These are phyloP conservation scores for Drosophila falleni DNA, from an alignment of 2,888 invertebrate species.

Conservation along the genomic window DNA sequence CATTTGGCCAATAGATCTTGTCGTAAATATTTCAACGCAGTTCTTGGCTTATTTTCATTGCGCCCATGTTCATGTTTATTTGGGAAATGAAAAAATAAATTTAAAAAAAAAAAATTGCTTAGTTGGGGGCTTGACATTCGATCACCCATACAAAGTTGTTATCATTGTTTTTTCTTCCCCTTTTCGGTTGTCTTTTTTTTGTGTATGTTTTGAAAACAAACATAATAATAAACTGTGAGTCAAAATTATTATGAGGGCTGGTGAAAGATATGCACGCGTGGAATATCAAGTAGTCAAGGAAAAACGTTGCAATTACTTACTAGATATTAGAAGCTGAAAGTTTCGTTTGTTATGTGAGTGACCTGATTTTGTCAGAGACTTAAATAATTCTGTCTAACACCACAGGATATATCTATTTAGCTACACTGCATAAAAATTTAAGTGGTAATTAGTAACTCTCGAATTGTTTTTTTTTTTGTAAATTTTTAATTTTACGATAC, in stretches of 20 bases:
- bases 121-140: conserved; percentile 68
- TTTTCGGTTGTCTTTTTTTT: conserved; percentile 19
- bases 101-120: conserved; percentile 28
- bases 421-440: conserved; percentile 1
- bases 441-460: conserved; percentile 8
- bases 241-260: conserved; percentile 67
- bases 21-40: conserved; percentile 49
- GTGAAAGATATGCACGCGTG: conserved; percentile 18
- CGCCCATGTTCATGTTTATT: conserved; percentile 51
- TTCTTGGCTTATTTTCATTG: conserved; percentile 48
- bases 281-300: conserved; percentile 19
- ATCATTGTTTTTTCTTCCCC: conserved; percentile 13
- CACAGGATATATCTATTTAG: conserved; percentile 7
- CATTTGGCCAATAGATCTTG: conserved; percentile 43
- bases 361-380: too few species aligned
- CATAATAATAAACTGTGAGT: conserved; percentile 49
- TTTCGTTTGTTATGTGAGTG: too few species aligned
- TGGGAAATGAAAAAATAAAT: conserved; percentile 29
- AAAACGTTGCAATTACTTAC: conserved; percentile 9
- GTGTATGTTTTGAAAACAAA: conserved; percentile 47
- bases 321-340: too few species aligned
- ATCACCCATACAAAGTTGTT: conserved; percentile 70
- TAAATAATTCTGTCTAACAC: not conserved
- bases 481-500: conserved; percentile 40
- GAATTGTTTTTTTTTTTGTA: conserved; percentile 21